These are phyloP conservation scores for Atethmia centrago DNA, from an alignment of 2,888 invertebrate species.

Conservation along the genomic window DNA sequence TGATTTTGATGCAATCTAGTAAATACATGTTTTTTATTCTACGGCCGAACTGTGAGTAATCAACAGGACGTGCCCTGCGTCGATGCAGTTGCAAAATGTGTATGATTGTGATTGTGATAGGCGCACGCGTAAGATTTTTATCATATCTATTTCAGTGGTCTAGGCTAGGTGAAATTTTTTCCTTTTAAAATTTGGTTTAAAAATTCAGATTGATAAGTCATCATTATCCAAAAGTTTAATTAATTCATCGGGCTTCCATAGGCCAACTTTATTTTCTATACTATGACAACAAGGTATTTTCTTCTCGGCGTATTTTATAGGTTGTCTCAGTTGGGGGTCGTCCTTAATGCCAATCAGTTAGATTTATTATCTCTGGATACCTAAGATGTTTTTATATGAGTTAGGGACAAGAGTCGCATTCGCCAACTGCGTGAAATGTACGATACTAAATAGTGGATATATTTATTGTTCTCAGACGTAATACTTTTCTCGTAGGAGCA, in stretches of 20 bases:
- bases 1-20: slow-evolving; percentile 56
- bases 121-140: slow-evolving; percentile 34
- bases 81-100: slow-evolving; percentile 43
- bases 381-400: slow-evolving; percentile 34
- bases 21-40: slow-evolving; percentile 59
- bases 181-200: background rate
- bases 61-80: slow-evolving; percentile 48
- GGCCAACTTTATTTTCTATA: slow-evolving; percentile 14
- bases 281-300: slow-evolving; percentile 4
- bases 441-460: slow-evolving; percentile 4
- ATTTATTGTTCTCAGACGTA: slow-evolving; percentile 30
- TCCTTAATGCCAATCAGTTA: slow-evolving; percentile 39
- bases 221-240: background rate
- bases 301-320: slow-evolving; percentile 18
- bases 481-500: slow-evolving; percentile 37
- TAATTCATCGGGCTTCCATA: background rate
- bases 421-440: slow-evolving; percentile 25
- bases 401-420: slow-evolving; percentile 25
- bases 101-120: slow-evolving; percentile 6
- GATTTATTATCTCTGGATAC: slow-evolving; percentile 33
- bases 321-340: slow-evolving; percentile 10
- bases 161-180: slow-evolving; percentile 23
- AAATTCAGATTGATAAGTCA: slow-evolving; percentile 3
- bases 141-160: slow-evolving; percentile 51
- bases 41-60: slow-evolving; percentile 48